Percentiles rank a stretch among this genome's conserved stretches.
phyloP scores from a whole-genome alignment of 2,797 vertebrate species.

The Notolabrus celidotus region DNA sequence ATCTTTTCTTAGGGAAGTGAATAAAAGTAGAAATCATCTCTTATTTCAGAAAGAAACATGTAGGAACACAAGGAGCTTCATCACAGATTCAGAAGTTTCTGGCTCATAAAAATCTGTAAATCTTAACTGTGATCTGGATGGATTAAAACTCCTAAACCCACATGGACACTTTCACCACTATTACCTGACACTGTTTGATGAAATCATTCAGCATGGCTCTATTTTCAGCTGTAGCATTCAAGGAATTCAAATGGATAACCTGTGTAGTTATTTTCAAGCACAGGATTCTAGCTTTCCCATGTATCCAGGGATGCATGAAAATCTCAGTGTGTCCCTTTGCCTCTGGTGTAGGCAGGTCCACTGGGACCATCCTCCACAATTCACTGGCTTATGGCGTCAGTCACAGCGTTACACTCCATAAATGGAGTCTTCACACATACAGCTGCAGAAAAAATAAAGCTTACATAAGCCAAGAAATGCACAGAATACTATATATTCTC shows the following conservation, averaged over 20 bases:
- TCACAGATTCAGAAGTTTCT: not conserved
- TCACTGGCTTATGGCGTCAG: conserved; percentile 29
- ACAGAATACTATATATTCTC: not conserved
- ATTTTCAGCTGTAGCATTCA: too few relatives aligned
- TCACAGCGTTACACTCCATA: conserved; percentile 32
- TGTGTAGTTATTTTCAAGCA: too few relatives aligned
- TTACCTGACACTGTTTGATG: too few relatives aligned
- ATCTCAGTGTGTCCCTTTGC: not conserved
- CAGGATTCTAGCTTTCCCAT: conserved; percentile 3
- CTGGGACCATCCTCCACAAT: conserved; percentile 18
- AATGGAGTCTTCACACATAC: conserved; percentile 21
- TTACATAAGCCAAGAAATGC: conserved; percentile 27
- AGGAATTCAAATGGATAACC: too few relatives aligned
- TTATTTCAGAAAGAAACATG: not conserved
- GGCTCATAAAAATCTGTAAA: too few relatives aligned
- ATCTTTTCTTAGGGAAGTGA: not conserved
- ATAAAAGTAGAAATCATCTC: not conserved
- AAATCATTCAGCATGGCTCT: too few relatives aligned
- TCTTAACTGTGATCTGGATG: too few relatives aligned
- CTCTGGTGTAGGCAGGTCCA: conserved; percentile 16
- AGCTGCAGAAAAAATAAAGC: conserved; percentile 1
- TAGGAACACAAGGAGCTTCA: not conserved
- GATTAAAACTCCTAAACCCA: too few relatives aligned
- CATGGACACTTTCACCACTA: too few relatives aligned
- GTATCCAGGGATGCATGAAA: not conserved